Percentiles rank a stretch among this genome's conserved stretches.
Evolutionary conservation across 1,140 invertebrate genomes (phyloP).

Genomic region (Trichonephila clavata): DNA sequence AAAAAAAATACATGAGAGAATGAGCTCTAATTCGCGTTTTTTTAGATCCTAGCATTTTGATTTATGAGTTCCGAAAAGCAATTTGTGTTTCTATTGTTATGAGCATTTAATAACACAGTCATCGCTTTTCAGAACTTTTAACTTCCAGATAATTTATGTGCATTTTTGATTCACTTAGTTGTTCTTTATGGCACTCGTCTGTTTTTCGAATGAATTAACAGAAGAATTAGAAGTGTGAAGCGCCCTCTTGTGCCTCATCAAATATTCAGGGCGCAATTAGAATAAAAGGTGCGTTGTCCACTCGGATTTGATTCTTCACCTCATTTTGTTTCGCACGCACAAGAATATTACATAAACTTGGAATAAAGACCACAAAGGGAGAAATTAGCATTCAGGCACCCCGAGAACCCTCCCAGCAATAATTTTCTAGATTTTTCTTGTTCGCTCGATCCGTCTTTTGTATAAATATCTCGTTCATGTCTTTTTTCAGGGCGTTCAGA

Average conservation of each 20-base stretch:
- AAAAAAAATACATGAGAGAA: neutral
- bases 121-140: neutral
- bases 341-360: neutral
- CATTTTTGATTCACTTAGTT: neutral
- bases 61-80: neutral
- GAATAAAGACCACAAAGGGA: neutral
- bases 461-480: too few relatives aligned
- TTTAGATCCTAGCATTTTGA: neutral
- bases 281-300: slow-evolving; percentile 14
- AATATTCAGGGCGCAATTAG: slow-evolving; percentile 24
- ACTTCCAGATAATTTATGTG: neutral
- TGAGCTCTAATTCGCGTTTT: neutral
- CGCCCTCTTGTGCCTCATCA: neutral
- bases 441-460: neutral
- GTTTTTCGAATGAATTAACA: neutral
- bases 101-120: neutral
- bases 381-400: neutral
- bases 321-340: neutral
- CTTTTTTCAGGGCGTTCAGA: too few relatives aligned
- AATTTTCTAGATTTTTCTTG: neutral
- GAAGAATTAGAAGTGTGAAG: neutral
- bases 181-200: neutral
- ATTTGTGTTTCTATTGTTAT: neutral
- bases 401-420: neutral
- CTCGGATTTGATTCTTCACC: neutral